Evolutionary conservation across 2,113 vertebrate genomes (phyloP), one percentile per base, ranked within the genome.

Genomic region (Apaloderma vittatum): DNA sequence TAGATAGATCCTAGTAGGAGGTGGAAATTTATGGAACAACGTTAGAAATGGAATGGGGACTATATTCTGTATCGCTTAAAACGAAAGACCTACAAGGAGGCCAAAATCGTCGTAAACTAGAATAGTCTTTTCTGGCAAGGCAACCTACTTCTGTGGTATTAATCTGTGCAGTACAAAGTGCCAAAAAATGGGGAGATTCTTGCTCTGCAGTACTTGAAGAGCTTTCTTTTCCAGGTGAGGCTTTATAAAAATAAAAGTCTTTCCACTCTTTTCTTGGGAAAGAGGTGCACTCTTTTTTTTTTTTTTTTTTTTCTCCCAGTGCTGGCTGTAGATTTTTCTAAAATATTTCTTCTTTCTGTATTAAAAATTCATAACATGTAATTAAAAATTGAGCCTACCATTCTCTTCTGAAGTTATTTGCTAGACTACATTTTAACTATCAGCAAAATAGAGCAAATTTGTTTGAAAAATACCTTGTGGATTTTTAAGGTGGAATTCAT

Each of bases 191-290:
- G 13, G 34, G 78, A 86, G 49, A 59, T 79, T 68, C 59, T 85
- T 92, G 32, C 46, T 88, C 43, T 94, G 55, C 43, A n/a, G 22
- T 76, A 66, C 30, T 95, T 55, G 27, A 86, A 95, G 34, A 83
- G n/a, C 61, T 65, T 82, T 22, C 48, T 96, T 82, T 90, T 92
- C 54, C 82, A 95, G 71, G 63, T 96, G 46, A 88, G 72, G 29
- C n/a, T 88, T 52, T 76, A 55, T 62, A 80, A 95, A 85, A 93
- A 76, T 54, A 79, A 14, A 73, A 73, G 29, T 51, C 19, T 90
- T 90, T 93, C 51, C 6, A n/a, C 29, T 86, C 5, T 81, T 46
- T 70, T 49, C 22, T 74, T 55, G 62, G 43, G 54, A 79, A 79
- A 49, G 36, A 84, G 36, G 5, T 88, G 49, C 12, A 7, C 22